Evolutionary conservation across 2,797 vertebrate genomes (phyloP).

Genomic region (Liasis olivaceus): DNA sequence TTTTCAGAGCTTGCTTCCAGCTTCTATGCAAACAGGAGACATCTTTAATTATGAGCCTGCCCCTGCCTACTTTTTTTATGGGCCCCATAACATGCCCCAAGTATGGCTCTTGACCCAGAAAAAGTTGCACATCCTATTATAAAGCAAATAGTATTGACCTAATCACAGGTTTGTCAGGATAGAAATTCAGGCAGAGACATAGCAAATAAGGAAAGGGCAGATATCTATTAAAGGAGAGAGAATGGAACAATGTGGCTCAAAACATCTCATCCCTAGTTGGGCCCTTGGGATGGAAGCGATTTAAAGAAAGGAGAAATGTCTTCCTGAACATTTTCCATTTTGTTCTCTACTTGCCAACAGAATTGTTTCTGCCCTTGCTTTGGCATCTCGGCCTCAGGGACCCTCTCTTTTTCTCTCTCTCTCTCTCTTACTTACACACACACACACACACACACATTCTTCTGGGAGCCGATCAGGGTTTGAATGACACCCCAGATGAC

Average conservation of each 20-base stretch:
- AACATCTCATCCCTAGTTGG: not conserved
- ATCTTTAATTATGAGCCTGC: not conserved
- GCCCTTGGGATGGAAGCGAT: not conserved
- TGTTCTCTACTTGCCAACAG: slow-evolving; percentile 49
- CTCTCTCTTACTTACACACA: slow-evolving; percentile 51
- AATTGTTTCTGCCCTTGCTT: slow-evolving; percentile 59
- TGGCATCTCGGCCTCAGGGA: slow-evolving; percentile 64
- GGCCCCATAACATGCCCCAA: not conserved
- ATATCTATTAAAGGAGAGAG: not conserved
- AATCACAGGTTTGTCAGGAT: not conserved
- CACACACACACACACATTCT: slow-evolving; percentile 69
- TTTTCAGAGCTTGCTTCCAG: not conserved
- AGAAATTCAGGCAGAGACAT: not conserved
- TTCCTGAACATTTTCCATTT: slow-evolving; percentile 12
- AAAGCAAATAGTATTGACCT: not conserved
- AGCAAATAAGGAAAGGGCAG: not conserved
- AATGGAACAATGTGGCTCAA: not conserved
- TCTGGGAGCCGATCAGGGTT: slow-evolving; percentile 79
- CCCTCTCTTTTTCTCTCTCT: slow-evolving; percentile 33
- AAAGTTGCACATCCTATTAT: not conserved
- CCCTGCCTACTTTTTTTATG: too few relatives aligned
- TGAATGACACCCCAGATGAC: slow-evolving; percentile 84
- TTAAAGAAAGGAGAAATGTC: slow-evolving; percentile 11
- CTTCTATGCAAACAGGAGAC: not conserved
- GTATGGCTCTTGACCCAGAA: not conserved